Evolutionary conservation across 1,140 invertebrate species (phyloP), one percentile per base, ranked within the genome.

Genomic region (Monomorium pharaonis): DNA sequence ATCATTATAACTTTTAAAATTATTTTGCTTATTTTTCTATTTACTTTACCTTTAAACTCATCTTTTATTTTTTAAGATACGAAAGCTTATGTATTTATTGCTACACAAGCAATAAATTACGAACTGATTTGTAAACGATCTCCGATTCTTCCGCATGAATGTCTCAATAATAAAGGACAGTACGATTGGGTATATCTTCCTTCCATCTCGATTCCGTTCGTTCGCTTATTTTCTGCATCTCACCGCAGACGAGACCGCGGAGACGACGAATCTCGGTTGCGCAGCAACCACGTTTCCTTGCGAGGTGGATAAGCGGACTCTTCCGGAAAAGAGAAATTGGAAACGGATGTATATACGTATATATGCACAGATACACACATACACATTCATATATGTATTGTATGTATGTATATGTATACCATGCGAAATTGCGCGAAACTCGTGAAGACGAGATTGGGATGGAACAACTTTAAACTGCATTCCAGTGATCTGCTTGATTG

Each of bases 401-500:
- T 27, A 16, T 18, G 2, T 10, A 6, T 9, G 1, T 70, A 30
- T 72, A n/a, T 30, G 27, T 58, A n/a, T 18, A 18, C 9, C 42
- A 33, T 42, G 47, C 69, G 76, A 72, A 89, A 84, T 88, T 88
- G 83, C 54, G 78, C 76, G 83, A 56, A 88, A 89, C 58, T 89
- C 84, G 47, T 14, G 72, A 60, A 51, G 69, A 88, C 74, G 70
- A 89, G 87, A 89, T 88, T 89, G 88, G 88, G 88, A 88, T 89
- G 75, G 54, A 88, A 81, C 87, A 89, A 88, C 84, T 88, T 77
- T 85, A 89, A 89, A 89, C 88, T 86, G 70, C 85, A 89, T 89
- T 89, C 83, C 75, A 84, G 83, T 89, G 88, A 89, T 89, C 88
- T 86, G 85, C 74, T 88, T 89, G 88, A 89, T 89, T 89, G 88